Conservation (phyloP, 92 coral and sea anemone species). For the Palythoa grandis region DNA sequence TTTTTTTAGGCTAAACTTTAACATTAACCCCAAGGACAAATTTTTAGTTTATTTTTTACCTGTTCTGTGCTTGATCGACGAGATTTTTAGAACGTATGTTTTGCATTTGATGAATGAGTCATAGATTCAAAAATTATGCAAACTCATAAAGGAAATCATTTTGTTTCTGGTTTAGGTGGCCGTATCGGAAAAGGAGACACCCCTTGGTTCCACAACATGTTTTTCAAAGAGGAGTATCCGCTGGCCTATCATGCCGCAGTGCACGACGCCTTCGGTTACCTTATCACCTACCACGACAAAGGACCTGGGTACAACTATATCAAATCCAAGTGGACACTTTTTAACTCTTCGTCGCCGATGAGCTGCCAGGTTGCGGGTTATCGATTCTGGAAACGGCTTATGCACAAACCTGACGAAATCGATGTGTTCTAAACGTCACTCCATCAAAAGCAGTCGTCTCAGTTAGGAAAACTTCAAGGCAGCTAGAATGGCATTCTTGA, state of each 20-base stretch:
- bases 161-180: slow-evolving; percentile 46
- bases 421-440: slow-evolving; percentile 18
- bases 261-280: slow-evolving; percentile 71
- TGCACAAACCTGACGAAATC: slow-evolving; percentile 32
- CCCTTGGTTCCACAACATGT: slow-evolving; percentile 50
- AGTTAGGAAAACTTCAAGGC: not conserved
- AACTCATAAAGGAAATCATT: not conserved
- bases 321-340: slow-evolving; percentile 58
- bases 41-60: too few species aligned
- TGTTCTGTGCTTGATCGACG: too few species aligned
- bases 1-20: too few species aligned
- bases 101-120: not conserved
- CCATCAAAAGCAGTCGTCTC: not conserved
- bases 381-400: slow-evolving; percentile 51
- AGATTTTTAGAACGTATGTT: not conserved
- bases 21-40: too few species aligned
- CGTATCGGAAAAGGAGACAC: slow-evolving; percentile 70
- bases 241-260: slow-evolving; percentile 70
- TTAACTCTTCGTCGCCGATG: slow-evolving; percentile 55
- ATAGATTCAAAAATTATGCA: too few species aligned
- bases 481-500: not conserved
- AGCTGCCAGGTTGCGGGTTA: slow-evolving; percentile 63
- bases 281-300: slow-evolving; percentile 53
- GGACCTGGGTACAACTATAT: slow-evolving; percentile 73
- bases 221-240: slow-evolving; percentile 63